Conservation (phyloP, 2,888 invertebrate species). For the Cephus spinipes region DNA sequence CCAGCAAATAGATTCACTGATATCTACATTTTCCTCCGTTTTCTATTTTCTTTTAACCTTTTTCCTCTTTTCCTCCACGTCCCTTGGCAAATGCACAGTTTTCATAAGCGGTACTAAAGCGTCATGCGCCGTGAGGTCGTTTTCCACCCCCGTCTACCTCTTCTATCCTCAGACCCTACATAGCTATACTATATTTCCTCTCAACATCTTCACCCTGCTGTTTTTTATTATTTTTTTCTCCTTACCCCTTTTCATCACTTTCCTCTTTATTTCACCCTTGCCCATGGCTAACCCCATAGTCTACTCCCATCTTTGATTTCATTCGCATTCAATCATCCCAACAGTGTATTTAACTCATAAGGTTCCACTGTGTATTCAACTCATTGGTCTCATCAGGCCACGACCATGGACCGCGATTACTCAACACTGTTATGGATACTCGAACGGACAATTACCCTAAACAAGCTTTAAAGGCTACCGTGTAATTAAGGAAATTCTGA, state of each 20-base stretch:
- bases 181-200: neutral
- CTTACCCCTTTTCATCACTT: neutral
- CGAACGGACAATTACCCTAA: neutral
- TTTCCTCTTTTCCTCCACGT: slow-evolving; percentile 30
- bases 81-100: slow-evolving; percentile 36
- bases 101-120: slow-evolving; percentile 43
- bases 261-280: neutral
- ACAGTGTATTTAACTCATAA: neutral
- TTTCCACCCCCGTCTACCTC: neutral
- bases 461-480: neutral
- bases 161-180: neutral
- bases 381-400: neutral
- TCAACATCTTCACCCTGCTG: neutral
- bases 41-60: slow-evolving; percentile 28
- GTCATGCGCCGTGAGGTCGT: slow-evolving; percentile 30
- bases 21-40: slow-evolving; percentile 36
- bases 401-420: neutral
- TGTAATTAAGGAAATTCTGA: neutral
- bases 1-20: slow-evolving; percentile 61
- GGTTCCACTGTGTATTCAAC: too few relatives aligned
- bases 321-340: neutral
- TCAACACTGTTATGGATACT: neutral
- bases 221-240: neutral
- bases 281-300: neutral
- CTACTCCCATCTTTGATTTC: neutral